A percentile compares a stretch with the other conserved stretches of the same genome.
Evolutionary conservation across 1,140 invertebrate genomes (phyloP).

Genomic region (Procambarus virginalis): DNA sequence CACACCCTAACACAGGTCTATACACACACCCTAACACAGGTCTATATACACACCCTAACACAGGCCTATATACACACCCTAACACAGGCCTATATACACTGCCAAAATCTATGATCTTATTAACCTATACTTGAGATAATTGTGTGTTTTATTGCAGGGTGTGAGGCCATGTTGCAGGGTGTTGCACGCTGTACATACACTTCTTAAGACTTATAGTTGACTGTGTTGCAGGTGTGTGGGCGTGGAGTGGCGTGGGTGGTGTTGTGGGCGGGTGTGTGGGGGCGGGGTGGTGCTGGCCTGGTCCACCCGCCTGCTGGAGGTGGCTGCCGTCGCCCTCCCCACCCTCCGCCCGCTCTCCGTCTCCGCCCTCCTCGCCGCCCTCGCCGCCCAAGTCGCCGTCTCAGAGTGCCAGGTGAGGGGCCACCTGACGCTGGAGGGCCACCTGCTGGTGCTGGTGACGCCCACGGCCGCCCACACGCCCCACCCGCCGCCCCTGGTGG

Average conservation of each 20-base stretch:
- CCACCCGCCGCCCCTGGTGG: slow-evolving; percentile 34
- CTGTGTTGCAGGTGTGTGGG: slow-evolving; percentile 43
- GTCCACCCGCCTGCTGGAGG: slow-evolving; percentile 45
- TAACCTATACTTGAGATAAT: too few species aligned
- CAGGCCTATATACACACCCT: too few species aligned
- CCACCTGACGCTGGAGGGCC: slow-evolving; percentile 36
- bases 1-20: too few species aligned
- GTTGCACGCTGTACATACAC: too few species aligned
- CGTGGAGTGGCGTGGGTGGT: slow-evolving; percentile 37
- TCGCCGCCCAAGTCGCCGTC: slow-evolving; percentile 30
- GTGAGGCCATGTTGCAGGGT: too few species aligned
- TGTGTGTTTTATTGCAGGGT: too few species aligned
- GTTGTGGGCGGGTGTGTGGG: slow-evolving; percentile 57
- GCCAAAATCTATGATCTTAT: too few species aligned
- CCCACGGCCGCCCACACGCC: slow-evolving; percentile 39
- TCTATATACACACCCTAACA: too few species aligned
- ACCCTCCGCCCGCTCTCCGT: slow-evolving; percentile 37
- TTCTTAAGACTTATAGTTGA: too few species aligned
- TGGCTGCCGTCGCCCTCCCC: slow-evolving; percentile 41
- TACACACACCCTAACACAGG: too few species aligned
- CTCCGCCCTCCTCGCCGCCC: slow-evolving; percentile 33
- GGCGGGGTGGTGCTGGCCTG: slow-evolving; percentile 39
- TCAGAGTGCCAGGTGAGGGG: slow-evolving; percentile 46
- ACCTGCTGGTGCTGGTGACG: slow-evolving; percentile 50
- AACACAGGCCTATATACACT: too few species aligned